Evolutionary conservation across 35 echinoderm and acorn worm species (phyloP).

Genomic region (Apostichopus californicus): DNA sequence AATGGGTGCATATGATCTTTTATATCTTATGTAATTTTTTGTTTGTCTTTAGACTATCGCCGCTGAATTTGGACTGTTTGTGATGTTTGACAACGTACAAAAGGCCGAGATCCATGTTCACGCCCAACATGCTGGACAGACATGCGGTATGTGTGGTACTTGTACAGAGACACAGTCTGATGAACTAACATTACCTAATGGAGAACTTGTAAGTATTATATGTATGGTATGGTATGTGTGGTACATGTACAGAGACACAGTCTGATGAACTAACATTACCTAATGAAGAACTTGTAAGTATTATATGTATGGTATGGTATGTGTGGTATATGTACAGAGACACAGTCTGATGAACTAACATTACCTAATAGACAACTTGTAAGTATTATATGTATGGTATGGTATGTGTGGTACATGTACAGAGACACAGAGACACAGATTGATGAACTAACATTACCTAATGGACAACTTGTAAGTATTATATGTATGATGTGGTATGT

Average conservation of each 20-base stretch:
- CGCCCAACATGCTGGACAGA: background rate
- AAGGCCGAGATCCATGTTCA: background rate
- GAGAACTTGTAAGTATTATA: slow-evolving; percentile 17
- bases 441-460: too few relatives aligned
- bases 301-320: background rate
- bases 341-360: background rate
- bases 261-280: too few relatives aligned
- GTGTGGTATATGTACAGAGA: background rate
- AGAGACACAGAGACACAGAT: too few relatives aligned
- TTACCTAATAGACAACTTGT: too few relatives aligned
- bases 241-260: too few relatives aligned
- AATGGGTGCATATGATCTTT: too few relatives aligned
- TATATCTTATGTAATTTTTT: background rate
- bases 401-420: too few relatives aligned
- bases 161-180: background rate
- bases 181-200: background rate
- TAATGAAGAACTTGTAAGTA: too few relatives aligned
- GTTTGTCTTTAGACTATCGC: slow-evolving; percentile 4
- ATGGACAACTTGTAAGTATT: too few relatives aligned
- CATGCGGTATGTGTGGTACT: slow-evolving; percentile 28
- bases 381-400: too few relatives aligned
- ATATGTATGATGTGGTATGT: too few relatives aligned
- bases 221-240: too few relatives aligned
- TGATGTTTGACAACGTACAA: background rate
- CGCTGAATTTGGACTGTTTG: background rate